These are phyloP conservation scores for Clavelina lepadiformis DNA, from an alignment of 23 tunicate species.

Conservation along the genomic window DNA sequence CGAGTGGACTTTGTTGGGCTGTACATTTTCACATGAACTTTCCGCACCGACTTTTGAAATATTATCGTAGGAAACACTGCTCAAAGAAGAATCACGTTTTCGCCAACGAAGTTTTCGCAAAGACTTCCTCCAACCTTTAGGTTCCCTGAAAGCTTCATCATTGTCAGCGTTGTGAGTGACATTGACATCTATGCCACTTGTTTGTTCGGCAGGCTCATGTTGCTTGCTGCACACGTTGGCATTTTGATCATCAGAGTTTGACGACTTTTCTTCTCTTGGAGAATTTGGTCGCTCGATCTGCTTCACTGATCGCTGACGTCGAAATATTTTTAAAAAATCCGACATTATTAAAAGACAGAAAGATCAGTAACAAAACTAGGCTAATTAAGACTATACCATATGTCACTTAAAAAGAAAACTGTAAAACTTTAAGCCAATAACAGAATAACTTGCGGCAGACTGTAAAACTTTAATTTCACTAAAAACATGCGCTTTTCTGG, in stretches of 20 bases:
- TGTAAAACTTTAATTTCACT: no score
- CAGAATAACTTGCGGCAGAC: no score
- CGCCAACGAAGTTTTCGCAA: constrained; percentile 48
- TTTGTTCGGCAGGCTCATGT: not conserved
- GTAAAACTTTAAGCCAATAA: no score
- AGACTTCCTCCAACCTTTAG: constrained; percentile 68
- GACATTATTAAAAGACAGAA: constrained; percentile 6
- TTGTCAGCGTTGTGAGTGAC: not conserved
- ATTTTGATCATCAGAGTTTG: not conserved
- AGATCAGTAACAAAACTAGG: no score
- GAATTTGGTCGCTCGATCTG: not conserved
- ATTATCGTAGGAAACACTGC: constrained; percentile 55
- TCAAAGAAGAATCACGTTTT: constrained; percentile 17
- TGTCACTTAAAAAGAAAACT: no score
- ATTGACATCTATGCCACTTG: not conserved
- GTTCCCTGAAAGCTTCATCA: constrained; percentile 31
- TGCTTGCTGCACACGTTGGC: not conserved
- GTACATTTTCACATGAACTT: not conserved
- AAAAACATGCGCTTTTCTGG: no score
- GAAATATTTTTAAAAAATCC: constrained; percentile 30
- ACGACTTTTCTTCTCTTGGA: constrained; percentile 3
- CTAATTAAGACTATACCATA: no score
- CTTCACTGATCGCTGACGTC: constrained; percentile 29
- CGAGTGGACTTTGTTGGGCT: not conserved
- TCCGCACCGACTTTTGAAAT: constrained; percentile 17